Percentiles rank a stretch among this genome's conserved stretches.
Evolutionary conservation across 1,140 invertebrate genomes (phyloP).

Genomic region (Anthonomus grandis): DNA sequence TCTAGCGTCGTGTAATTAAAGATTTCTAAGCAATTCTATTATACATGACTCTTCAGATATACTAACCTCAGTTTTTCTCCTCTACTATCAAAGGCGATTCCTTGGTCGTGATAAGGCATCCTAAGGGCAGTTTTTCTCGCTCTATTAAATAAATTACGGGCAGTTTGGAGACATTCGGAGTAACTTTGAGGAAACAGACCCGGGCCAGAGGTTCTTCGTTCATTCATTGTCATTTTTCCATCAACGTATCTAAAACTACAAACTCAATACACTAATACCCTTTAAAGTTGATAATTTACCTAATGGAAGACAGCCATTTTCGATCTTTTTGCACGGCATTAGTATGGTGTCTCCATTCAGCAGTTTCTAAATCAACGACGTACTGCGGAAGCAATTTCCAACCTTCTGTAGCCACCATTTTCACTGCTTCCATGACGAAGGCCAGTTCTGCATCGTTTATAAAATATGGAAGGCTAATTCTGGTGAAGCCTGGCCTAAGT

Average conservation of each 20-base stretch:
- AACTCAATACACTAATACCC: too few relatives aligned
- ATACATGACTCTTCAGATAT: too few relatives aligned
- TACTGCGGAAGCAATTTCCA: conserved; percentile 90
- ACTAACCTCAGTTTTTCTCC: conserved; percentile 60
- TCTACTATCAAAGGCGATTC: conserved; percentile 61
- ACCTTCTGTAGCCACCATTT: conserved; percentile 83
- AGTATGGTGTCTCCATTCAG: conserved; percentile 84
- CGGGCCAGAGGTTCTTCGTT: conserved; percentile 64
- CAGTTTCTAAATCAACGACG: conserved; percentile 79
- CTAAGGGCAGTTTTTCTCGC: conserved; percentile 73
- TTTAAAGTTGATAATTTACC: conserved; percentile 52
- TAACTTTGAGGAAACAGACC: conserved; percentile 68
- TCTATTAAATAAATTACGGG: conserved; percentile 73
- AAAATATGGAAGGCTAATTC: conserved; percentile 84
- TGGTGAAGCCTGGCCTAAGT: conserved; percentile 80
- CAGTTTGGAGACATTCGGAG: conserved; percentile 73
- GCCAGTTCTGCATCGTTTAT: conserved; percentile 75
- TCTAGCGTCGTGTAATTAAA: too few relatives aligned
- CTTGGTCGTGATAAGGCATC: conserved; percentile 69
- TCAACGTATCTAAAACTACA: conserved; percentile 54
- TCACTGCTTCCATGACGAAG: conserved; percentile 80
- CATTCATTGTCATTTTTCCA: conserved; percentile 70
- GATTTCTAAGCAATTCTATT: too few relatives aligned
- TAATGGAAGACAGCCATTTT: conserved; percentile 77
- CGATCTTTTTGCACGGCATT: conserved; percentile 75